Evolutionary conservation across 2,797 vertebrate genomes (phyloP).

Genomic region (Halcyon leucocephala): DNA sequence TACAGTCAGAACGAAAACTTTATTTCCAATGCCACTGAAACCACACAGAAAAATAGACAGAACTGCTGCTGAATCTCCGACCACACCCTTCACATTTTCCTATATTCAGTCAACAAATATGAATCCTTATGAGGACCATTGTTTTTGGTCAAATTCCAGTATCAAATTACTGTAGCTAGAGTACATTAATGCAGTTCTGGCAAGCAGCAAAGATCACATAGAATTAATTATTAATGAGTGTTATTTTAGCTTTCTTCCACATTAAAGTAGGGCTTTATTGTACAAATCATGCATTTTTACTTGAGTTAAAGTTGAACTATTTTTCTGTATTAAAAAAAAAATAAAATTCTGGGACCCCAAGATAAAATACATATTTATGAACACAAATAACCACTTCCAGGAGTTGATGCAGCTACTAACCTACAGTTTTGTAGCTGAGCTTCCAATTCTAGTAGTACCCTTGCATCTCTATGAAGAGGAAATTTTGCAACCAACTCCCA

Average conservation of each 20-base stretch:
- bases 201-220: background rate
- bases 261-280: background rate
- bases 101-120: background rate
- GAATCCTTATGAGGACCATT: background rate
- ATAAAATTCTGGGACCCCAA: background rate
- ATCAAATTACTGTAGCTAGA: background rate
- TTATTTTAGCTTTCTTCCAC: background rate
- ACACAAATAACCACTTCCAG: background rate
- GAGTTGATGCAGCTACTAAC: background rate
- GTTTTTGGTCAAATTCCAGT: background rate
- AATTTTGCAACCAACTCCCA: conserved; percentile 22
- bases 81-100: background rate
- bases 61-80: background rate
- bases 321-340: background rate
- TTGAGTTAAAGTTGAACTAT: background rate
- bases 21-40: background rate
- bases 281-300: background rate
- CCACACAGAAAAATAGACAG: background rate
- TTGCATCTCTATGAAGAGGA: conserved; percentile 3
- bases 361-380: background rate
- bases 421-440: background rate
- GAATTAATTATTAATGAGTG: background rate
- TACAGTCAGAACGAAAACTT: conserved; percentile 24
- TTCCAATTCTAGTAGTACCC: background rate
- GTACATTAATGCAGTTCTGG: background rate